These are phyloP conservation scores for Recurvirostra avosetta DNA, from an alignment of 2,113 vertebrate genomes.

Conservation along the genomic window DNA sequence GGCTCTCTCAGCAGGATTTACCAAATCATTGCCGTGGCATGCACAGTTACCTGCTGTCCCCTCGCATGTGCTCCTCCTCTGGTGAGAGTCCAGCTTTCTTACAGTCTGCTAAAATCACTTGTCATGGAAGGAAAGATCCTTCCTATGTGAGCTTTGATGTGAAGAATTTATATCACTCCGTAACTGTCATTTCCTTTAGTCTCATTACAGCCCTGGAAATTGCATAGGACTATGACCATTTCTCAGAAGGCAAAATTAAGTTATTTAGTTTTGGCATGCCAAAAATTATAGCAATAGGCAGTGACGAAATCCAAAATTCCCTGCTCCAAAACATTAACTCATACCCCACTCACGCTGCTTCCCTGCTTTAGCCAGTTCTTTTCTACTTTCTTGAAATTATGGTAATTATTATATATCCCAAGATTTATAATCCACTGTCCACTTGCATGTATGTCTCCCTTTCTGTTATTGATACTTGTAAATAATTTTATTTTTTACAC, in stretches of 20 bases:
- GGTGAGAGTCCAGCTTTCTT: background rate
- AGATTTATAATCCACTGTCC: background rate
- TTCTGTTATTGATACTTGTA: background rate
- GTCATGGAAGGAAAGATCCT: background rate
- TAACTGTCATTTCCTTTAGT: background rate
- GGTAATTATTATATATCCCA: background rate
- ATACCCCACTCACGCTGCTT: background rate
- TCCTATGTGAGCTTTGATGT: background rate
- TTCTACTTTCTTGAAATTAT: background rate
- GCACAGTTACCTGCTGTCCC: accelerated
- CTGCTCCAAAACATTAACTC: background rate
- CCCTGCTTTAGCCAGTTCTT: background rate
- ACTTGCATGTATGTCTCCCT: background rate
- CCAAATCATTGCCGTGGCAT: background rate
- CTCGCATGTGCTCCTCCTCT: accelerated
- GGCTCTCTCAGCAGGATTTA: background rate
- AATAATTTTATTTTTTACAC: background rate
- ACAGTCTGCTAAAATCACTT: background rate
- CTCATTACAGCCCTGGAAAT: background rate
- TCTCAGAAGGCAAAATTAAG: background rate
- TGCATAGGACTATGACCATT: background rate
- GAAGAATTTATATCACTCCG: background rate
- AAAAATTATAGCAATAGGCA: background rate
- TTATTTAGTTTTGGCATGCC: background rate
- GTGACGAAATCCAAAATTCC: background rate